These are phyloP conservation scores for Phylloscopus whistleri DNA, from an alignment of 2,113 vertebrate genomes.

Conservation along the genomic window DNA sequence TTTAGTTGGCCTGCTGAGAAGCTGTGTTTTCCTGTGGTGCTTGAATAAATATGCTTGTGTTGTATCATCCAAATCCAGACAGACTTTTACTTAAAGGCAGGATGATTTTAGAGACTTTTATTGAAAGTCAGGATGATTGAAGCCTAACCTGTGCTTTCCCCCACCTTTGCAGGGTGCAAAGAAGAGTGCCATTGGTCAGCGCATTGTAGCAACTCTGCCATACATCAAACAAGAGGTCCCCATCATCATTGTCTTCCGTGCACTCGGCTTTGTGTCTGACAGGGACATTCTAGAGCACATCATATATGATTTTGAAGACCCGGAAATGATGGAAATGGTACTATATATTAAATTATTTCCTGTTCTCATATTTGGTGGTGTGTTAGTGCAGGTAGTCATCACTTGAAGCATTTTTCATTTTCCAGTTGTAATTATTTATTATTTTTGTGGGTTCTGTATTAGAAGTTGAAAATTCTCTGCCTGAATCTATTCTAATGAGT, in stretches of 20 bases:
- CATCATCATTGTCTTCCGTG: constrained; percentile 98
- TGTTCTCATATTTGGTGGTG: neutral
- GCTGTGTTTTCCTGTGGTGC: neutral
- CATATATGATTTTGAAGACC: constrained; percentile 98
- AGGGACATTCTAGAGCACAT: constrained; percentile 98
- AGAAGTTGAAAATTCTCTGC: neutral
- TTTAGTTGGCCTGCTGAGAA: neutral
- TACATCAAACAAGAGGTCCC: constrained; percentile 99
- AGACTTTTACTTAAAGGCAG: neutral
- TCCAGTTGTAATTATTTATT: neutral
- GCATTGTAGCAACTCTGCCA: constrained; percentile 94
- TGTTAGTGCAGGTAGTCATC: neutral
- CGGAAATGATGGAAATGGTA: constrained; percentile 99
- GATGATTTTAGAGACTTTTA: neutral
- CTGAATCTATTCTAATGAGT: neutral
- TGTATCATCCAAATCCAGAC: neutral
- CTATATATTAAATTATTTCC: neutral
- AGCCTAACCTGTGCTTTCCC: neutral
- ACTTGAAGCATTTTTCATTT: neutral
- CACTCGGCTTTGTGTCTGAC: constrained; percentile 95
- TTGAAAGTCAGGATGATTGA: neutral
- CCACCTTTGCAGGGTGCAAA: constrained; percentile 85
- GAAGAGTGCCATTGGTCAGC: constrained; percentile 97
- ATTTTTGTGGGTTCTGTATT: neutral
- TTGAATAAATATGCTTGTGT: neutral